phyloP scores from a whole-genome alignment of 2,113 vertebrate genomes.

The Muntiacus reevesi region DNA sequence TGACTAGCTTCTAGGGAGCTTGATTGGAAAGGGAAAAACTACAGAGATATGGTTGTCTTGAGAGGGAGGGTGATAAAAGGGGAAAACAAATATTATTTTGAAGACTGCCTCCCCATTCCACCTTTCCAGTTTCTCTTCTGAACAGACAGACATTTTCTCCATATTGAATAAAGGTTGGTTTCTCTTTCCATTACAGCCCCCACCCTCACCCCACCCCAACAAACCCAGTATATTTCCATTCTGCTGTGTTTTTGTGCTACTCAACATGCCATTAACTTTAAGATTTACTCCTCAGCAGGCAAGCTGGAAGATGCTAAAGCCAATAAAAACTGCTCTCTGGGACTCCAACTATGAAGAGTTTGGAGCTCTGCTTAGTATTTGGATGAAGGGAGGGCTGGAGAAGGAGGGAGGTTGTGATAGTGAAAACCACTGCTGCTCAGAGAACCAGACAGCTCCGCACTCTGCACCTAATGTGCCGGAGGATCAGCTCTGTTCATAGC shows the following conservation, averaged over 20 bases:
- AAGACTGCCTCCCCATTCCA: slow-evolving; percentile 18
- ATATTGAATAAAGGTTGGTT: slow-evolving; percentile 68
- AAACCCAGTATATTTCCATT: slow-evolving; percentile 74
- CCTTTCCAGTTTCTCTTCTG: slow-evolving; percentile 47
- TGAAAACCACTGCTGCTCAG: slow-evolving; percentile 64
- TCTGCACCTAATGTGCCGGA: slow-evolving; percentile 64
- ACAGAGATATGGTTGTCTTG: slow-evolving; percentile 40
- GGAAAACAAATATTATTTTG: slow-evolving; percentile 51
- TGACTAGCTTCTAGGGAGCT: slow-evolving; percentile 67
- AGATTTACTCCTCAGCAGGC: slow-evolving; percentile 81
- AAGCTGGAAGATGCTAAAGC: slow-evolving; percentile 75
- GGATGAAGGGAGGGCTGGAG: slow-evolving; percentile 66
- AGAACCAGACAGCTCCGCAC: slow-evolving; percentile 64
- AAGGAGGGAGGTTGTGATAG: slow-evolving; percentile 65
- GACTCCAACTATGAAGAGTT: slow-evolving; percentile 72
- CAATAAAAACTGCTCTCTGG: slow-evolving; percentile 72
- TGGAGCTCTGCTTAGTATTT: slow-evolving; percentile 64
- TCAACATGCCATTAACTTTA: slow-evolving; percentile 83
- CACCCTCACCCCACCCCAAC: slow-evolving; percentile 60
- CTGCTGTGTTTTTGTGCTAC: slow-evolving; percentile 65
- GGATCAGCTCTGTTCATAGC: slow-evolving; percentile 66
- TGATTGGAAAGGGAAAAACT: slow-evolving; percentile 58
- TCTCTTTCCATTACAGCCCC: slow-evolving; percentile 58
- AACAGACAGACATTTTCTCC: slow-evolving; percentile 68
- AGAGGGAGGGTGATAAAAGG: slow-evolving; percentile 24